Evolutionary conservation across 2,797 vertebrate species (phyloP), one percentile per base, ranked within the genome.

Genomic region (Lagocephalus sceleratus): DNA sequence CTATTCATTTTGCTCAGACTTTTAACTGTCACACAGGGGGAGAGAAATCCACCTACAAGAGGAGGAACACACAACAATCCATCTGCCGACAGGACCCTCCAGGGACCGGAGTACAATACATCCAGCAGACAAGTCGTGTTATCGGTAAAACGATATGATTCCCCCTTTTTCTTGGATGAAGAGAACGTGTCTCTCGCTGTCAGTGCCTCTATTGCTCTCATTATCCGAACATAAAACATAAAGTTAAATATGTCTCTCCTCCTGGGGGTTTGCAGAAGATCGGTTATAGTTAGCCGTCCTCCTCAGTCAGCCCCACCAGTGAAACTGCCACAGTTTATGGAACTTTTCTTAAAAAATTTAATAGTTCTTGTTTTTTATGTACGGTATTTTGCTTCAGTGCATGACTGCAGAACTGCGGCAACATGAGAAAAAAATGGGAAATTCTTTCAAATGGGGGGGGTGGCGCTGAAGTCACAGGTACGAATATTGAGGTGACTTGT

Each of bases 51-150:
- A 63, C 42, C 65, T 48, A 19, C 20, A 51, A 77, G 54, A 67
- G 29, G 58, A 63, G 70, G 68, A 78, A 71, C 51, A 70, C 61
- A 70, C 54, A 55, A 57, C 71, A 63, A 54, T 73, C 63, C 62
- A 63, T 74, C 52, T 50, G 40, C 61, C 39, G 52, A 57, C 78
- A 48, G 60, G 17, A 12, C 57, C 80, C 83, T 59, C 78, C 0
- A 59, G 78, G 80, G 83, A 81, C 40, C 66, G 0, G 50, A 69
- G 78, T 55, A 79, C 80, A 80, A 80, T 61, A 56, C 73, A 74
- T 68, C 63, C 57, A 40, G 70, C 72, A 71, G 69, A 76, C 53
- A 42, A 55, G 65, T 21, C 46, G 55, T 58, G 51, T 62, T 74
- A 67, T 76, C 72, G 66, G 69, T 63, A 55, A 75, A 75, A 67